phyloP scores from a whole-genome alignment of 2,113 vertebrate species.

The Prunella fulvescens region DNA sequence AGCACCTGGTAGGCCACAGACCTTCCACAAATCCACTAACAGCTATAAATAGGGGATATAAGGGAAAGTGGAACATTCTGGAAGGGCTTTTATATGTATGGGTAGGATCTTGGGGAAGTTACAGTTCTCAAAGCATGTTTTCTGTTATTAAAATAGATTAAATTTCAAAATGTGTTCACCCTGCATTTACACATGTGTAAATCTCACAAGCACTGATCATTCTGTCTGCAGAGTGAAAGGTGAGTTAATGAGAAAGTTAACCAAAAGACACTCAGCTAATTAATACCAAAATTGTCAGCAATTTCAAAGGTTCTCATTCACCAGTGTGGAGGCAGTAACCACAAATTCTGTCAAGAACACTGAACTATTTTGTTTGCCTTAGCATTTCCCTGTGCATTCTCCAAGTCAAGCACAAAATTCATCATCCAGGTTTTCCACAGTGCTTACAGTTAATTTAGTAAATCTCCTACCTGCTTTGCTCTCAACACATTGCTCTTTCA shows the following conservation, averaged over 20 bases:
- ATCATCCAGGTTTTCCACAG: neutral
- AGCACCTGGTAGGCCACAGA: neutral
- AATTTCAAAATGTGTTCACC: neutral
- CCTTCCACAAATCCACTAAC: neutral
- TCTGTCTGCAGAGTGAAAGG: neutral
- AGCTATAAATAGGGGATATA: neutral
- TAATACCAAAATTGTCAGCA: neutral
- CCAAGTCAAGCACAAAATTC: neutral
- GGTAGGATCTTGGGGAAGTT: neutral
- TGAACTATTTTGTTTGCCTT: neutral
- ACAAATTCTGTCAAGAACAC: neutral
- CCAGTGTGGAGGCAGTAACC: neutral
- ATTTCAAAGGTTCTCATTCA: neutral
- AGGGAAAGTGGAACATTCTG: neutral
- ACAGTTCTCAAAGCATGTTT: neutral
- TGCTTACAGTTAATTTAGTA: neutral
- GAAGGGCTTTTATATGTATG: neutral
- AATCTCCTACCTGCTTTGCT: slow-evolving; percentile 81
- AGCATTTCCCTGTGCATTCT: neutral
- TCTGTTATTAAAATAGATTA: neutral
- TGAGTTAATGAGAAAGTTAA: neutral
- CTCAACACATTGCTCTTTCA: slow-evolving; percentile 83
- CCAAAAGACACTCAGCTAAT: neutral
- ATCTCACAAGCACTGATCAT: neutral
- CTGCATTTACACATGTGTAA: neutral